A percentile compares a stretch with the other conserved stretches of the same genome.
These are phyloP conservation scores for Dorcus parallelipipedus DNA, from an alignment of 2,888 invertebrate genomes.

Conservation along the genomic window DNA sequence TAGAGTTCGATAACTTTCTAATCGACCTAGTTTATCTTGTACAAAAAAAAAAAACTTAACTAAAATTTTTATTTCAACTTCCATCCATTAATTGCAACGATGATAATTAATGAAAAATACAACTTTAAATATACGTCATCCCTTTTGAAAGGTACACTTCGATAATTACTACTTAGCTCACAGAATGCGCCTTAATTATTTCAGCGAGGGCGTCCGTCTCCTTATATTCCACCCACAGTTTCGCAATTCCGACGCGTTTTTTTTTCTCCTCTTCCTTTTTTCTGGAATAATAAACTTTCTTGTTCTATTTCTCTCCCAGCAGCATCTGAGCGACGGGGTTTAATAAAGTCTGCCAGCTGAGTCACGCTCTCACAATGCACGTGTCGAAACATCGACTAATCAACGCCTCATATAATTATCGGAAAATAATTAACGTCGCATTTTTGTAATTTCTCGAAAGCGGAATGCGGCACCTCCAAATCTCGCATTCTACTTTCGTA, in stretches of 20 bases:
- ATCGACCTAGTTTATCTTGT: no score
- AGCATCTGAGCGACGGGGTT: slow-evolving; percentile 27
- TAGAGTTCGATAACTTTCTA: no score
- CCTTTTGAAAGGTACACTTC: no score
- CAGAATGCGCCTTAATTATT: slow-evolving; percentile 23
- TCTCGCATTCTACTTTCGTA: no score
- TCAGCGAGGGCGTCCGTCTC: slow-evolving; percentile 7
- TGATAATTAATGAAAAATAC: no score
- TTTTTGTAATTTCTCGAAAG: slow-evolving; percentile 17
- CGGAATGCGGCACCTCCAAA: neutral
- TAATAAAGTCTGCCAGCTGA: slow-evolving; percentile 29
- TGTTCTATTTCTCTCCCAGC: slow-evolving; percentile 26
- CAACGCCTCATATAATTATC: slow-evolving; percentile 32
- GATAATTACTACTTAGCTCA: slow-evolving; percentile 27
- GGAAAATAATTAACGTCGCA: slow-evolving; percentile 30
- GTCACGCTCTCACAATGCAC: slow-evolving; percentile 29
- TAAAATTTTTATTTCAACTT: no score
- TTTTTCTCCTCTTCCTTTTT: slow-evolving; percentile 5
- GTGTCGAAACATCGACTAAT: slow-evolving; percentile 32
- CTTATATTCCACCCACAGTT: slow-evolving; percentile 14
- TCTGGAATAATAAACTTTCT: slow-evolving; percentile 24
- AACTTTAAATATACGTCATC: no score
- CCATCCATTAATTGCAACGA: no score
- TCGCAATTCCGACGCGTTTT: slow-evolving; percentile 8
- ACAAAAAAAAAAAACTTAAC: no score